These are phyloP conservation scores for Myopa tessellatipennis DNA, from an alignment of 2,888 invertebrate genomes.

Conservation along the genomic window DNA sequence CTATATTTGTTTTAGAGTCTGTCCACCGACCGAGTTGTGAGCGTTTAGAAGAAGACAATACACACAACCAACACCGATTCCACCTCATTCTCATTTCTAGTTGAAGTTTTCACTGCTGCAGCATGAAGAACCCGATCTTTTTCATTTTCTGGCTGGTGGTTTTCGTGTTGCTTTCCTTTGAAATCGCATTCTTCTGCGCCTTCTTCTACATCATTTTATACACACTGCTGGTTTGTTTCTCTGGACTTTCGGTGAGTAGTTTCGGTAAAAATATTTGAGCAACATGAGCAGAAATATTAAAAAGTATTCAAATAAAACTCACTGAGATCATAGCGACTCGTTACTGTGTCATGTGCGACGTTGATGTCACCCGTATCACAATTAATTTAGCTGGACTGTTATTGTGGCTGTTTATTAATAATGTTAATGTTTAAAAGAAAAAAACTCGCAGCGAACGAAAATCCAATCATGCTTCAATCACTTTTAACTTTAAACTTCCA, in stretches of 20 bases:
- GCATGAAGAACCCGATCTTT: conserved; percentile 76
- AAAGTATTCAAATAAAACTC: neutral
- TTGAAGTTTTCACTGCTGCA: conserved; percentile 43
- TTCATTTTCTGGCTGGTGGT: conserved; percentile 79
- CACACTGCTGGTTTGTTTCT: conserved; percentile 77
- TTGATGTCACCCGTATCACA: neutral
- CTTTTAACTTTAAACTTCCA: too few species aligned
- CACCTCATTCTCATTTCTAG: neutral
- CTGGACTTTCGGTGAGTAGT: conserved; percentile 74
- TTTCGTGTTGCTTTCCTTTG: conserved; percentile 76
- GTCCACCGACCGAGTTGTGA: too few species aligned
- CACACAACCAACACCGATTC: too few species aligned
- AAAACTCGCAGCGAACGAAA: too few species aligned
- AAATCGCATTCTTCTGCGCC: conserved; percentile 77
- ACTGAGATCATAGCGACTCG: too few species aligned
- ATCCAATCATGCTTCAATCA: too few species aligned
- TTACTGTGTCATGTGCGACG: neutral
- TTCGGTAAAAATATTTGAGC: neutral
- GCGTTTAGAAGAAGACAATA: too few species aligned
- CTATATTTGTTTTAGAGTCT: too few species aligned
- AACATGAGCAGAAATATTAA: neutral
- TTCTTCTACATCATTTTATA: conserved; percentile 76
- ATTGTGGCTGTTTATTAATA: too few species aligned
- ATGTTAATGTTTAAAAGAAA: too few species aligned
- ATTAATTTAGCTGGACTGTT: too few species aligned